phyloP scores from a whole-genome alignment of 2,113 vertebrate species.

The Carassius carassius region DNA sequence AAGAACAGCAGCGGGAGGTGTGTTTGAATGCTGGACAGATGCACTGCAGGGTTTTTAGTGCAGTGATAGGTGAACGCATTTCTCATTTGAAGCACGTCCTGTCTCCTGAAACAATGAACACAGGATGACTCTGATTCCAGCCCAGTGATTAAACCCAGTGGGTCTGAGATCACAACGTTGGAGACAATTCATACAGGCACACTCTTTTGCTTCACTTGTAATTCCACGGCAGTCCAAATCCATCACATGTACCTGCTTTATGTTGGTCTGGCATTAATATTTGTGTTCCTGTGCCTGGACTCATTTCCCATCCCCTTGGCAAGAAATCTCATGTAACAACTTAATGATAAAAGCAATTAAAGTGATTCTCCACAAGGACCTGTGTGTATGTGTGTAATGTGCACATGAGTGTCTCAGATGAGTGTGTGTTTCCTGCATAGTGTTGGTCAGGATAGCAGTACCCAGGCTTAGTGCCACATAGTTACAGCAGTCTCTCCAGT shows the following conservation, averaged over 20 bases:
- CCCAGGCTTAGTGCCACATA: conserved; percentile 19
- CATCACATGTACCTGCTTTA: not conserved
- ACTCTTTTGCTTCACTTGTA: conserved; percentile 10
- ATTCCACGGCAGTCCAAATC: conserved; percentile 3
- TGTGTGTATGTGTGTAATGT: not conserved
- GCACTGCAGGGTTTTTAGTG: conserved; percentile 53
- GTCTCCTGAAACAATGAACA: conserved; percentile 17
- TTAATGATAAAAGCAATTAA: conserved; percentile 37
- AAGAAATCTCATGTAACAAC: conserved; percentile 29
- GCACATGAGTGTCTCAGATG: not conserved
- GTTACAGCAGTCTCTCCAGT: conserved; percentile 58
- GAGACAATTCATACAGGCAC: not conserved
- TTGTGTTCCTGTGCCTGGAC: conserved; percentile 1
- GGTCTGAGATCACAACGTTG: not conserved
- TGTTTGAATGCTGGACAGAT: conserved; percentile 65
- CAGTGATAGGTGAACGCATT: conserved; percentile 13
- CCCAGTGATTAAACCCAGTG: conserved; percentile 8
- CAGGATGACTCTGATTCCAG: not conserved
- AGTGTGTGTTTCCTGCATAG: not conserved
- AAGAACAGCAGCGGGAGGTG: conserved; percentile 65
- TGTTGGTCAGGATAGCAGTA: not conserved
- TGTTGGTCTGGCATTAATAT: not conserved
- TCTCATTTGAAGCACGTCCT: conserved; percentile 29
- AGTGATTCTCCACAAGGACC: conserved; percentile 4
- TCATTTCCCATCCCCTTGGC: conserved; percentile 8